Percentiles rank a stretch among this genome's conserved stretches.
phyloP scores from a whole-genome alignment of 2,113 vertebrate genomes.

The Myrmecophaga tridactyla region DNA sequence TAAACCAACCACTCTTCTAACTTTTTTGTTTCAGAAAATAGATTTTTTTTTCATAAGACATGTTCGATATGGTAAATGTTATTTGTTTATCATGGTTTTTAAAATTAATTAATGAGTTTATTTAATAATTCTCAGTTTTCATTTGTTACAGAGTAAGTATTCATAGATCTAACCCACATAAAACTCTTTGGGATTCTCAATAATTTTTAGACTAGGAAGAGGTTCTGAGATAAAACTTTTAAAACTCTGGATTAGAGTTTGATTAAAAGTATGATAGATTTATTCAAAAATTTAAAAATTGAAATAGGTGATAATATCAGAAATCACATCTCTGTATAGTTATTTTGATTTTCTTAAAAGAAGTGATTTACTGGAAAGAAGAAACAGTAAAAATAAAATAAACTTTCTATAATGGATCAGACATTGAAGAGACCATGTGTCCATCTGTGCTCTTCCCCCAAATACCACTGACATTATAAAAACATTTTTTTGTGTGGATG shows the following conservation, averaged over 20 bases:
- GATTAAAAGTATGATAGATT: neutral
- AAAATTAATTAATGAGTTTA: neutral
- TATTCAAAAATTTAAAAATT: neutral
- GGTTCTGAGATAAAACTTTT: neutral
- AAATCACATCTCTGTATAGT: neutral
- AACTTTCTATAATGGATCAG: neutral
- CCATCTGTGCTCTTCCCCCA: neutral
- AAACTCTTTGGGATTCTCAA: neutral
- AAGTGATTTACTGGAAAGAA: neutral
- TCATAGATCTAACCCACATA: neutral
- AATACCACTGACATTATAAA: neutral
- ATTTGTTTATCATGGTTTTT: neutral
- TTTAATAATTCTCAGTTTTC: neutral
- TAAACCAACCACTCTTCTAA: neutral
- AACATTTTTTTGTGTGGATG: neutral
- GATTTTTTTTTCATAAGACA: neutral
- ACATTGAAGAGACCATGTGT: neutral
- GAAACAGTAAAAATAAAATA: neutral
- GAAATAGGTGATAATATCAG: neutral
- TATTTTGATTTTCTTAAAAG: slow-evolving; percentile 31
- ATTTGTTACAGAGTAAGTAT: neutral
- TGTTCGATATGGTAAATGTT: neutral
- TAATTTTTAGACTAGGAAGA: neutral
- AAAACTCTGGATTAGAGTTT: neutral
- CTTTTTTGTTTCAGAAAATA: neutral